A percentile compares a stretch with the other conserved stretches of the same genome.
Evolutionary conservation across 2,888 invertebrate species (phyloP).

Genomic region (Trissonchulus sp.): DNA sequence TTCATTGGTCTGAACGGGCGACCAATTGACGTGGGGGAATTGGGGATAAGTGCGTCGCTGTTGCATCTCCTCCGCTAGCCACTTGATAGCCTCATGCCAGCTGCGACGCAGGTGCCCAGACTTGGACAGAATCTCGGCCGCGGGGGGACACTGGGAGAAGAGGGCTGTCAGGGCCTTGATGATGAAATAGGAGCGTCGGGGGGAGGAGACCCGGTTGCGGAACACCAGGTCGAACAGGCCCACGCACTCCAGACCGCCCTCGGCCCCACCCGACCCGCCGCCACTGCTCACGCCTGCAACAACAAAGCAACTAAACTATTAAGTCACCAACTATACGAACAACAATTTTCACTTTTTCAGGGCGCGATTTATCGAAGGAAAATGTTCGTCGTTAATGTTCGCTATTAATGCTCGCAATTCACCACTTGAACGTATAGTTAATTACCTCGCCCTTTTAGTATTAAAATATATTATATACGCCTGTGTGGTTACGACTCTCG

Average conservation of each 20-base stretch:
- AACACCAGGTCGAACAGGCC: constrained; percentile 87
- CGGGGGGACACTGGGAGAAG: constrained; percentile 75
- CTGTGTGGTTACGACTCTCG: too few relatives aligned
- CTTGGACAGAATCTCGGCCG: constrained; percentile 70
- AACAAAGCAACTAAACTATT: too few relatives aligned
- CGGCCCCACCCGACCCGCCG: too few relatives aligned
- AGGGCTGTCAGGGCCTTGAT: constrained; percentile 87
- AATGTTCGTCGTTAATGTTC: too few relatives aligned
- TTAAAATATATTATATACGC: too few relatives aligned
- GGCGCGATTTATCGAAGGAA: too few relatives aligned
- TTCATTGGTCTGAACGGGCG: constrained; percentile 85
- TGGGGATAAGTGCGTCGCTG: constrained; percentile 57
- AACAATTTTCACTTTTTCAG: too few relatives aligned
- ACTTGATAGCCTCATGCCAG: constrained; percentile 81
- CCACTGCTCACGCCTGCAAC: too few relatives aligned
- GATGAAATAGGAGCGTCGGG: constrained; percentile 92
- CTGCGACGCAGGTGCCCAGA: constrained; percentile 73
- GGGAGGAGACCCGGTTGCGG: constrained; percentile 85
- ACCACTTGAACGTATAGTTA: too few relatives aligned
- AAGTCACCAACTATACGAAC: too few relatives aligned
- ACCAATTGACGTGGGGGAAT: constrained; percentile 80
- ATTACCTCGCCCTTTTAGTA: too few relatives aligned
- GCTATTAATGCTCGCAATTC: too few relatives aligned
- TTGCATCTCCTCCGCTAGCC: constrained; percentile 91
- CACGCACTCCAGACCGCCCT: constrained; percentile 80